These are phyloP conservation scores for Gortyna flavago DNA, from an alignment of 2,888 invertebrate genomes.

Conservation along the genomic window DNA sequence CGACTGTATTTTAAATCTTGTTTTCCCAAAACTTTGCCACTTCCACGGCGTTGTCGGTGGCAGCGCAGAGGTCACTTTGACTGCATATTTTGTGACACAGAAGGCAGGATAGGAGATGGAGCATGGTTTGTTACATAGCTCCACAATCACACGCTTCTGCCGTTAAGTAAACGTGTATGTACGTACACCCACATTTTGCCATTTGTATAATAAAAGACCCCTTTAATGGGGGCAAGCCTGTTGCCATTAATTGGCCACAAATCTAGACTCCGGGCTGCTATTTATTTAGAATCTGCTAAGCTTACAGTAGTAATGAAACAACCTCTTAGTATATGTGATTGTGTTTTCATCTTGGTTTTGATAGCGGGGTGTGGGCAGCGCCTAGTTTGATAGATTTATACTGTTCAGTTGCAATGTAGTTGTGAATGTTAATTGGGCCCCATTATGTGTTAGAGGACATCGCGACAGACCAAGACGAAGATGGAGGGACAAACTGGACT, in stretches of 20 bases:
- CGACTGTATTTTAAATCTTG: too few species aligned
- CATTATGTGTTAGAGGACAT: not conserved
- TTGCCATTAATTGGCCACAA: conserved; percentile 22
- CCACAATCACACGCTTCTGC: too few species aligned
- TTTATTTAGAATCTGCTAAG: conserved; percentile 9
- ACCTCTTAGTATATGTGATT: not conserved
- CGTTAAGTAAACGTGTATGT: too few species aligned
- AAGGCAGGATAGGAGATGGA: too few species aligned
- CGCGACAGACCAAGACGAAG: not conserved
- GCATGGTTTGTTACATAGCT: too few species aligned
- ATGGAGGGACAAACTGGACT: not conserved
- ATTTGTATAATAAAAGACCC: not conserved
- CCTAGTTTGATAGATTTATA: not conserved
- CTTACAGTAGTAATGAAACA: not conserved
- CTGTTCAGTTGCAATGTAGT: not conserved
- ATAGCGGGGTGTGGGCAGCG: not conserved
- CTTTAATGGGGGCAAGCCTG: not conserved
- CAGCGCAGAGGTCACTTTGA: too few species aligned
- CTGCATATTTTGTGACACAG: too few species aligned
- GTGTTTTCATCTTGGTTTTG: not conserved
- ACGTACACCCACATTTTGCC: not conserved
- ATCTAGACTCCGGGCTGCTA: conserved; percentile 1
- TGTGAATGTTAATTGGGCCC: not conserved
- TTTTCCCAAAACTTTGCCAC: too few species aligned
- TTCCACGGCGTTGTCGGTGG: too few species aligned